A percentile compares a stretch with the other conserved stretches of the same genome.
Evolutionary conservation across 1,140 invertebrate genomes (phyloP).

Genomic region (Hydropsyche tenuis): DNA sequence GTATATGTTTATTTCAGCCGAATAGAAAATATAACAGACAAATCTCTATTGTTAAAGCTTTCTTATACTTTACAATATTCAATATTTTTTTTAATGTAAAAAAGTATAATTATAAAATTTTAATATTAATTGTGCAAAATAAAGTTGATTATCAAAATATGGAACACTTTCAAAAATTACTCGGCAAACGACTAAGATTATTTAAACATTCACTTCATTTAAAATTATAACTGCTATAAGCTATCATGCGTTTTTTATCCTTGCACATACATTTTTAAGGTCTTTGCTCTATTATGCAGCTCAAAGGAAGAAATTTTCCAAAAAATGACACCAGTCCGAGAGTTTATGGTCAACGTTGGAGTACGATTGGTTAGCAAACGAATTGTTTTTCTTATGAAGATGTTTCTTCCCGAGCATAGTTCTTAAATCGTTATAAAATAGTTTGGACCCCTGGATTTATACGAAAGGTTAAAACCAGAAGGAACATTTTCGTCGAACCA

Average conservation of each 20-base stretch:
- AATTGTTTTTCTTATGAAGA: too few relatives aligned
- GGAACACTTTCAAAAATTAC: constrained; percentile 40
- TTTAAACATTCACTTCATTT: too few relatives aligned
- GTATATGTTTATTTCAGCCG: too few relatives aligned
- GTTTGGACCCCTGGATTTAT: constrained; percentile 1
- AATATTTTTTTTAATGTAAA: constrained; percentile 8
- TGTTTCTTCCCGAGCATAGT: too few relatives aligned
- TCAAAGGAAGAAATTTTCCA: too few relatives aligned
- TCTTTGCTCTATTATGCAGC: too few relatives aligned
- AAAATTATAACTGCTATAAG: too few relatives aligned
- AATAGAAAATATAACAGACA: background rate
- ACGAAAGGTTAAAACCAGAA: background rate
- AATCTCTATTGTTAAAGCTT: constrained; percentile 18
- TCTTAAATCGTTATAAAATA: background rate
- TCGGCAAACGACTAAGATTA: background rate
- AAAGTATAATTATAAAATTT: constrained; percentile 17
- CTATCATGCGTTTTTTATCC: too few relatives aligned
- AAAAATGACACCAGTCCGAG: too few relatives aligned
- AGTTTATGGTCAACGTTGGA: too few relatives aligned
- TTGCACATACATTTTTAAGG: too few relatives aligned
- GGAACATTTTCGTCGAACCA: background rate
- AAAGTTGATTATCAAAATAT: constrained; percentile 44
- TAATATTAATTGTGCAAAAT: constrained; percentile 44
- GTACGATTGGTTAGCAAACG: too few relatives aligned
- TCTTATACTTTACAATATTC: constrained; percentile 10